Evolutionary conservation across 92 coral and sea anemone genomes (phyloP).

Genomic region (Paramuricea clavata): DNA sequence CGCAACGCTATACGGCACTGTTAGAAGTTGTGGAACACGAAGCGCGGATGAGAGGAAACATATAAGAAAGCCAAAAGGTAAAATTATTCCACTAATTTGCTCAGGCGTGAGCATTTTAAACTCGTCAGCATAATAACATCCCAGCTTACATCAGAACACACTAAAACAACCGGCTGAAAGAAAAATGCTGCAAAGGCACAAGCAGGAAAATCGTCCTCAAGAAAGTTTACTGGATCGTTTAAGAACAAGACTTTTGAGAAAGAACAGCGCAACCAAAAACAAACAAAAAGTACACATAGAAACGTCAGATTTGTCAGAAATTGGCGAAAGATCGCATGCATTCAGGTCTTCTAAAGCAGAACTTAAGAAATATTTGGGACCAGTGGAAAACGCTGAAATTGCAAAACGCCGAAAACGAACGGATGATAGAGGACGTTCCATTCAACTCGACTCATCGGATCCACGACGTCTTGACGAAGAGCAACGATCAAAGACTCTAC

Average conservation of each 20-base stretch:
- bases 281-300: neutral
- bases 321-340: neutral
- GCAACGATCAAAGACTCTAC: neutral
- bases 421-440: neutral
- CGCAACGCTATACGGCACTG: too few relatives aligned
- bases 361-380: conserved; percentile 6
- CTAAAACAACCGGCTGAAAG: too few relatives aligned
- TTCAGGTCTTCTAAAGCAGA: conserved; percentile 17
- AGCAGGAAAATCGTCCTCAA: neutral
- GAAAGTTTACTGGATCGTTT: conserved; percentile 34
- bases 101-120: too few relatives aligned
- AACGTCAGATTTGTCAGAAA: neutral
- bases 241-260: conserved; percentile 17
- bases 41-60: too few relatives aligned
- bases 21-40: too few relatives aligned
- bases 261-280: neutral
- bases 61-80: too few relatives aligned
- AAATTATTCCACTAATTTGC: too few relatives aligned
- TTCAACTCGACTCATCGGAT: neutral
- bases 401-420: conserved; percentile 16
- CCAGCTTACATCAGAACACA: too few relatives aligned
- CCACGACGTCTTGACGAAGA: neutral
- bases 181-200: conserved; percentile 7
- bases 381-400: conserved; percentile 26
- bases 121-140: too few relatives aligned